Evolutionary conservation across 2,888 invertebrate genomes (phyloP).

Genomic region (Graphium colonna): DNA sequence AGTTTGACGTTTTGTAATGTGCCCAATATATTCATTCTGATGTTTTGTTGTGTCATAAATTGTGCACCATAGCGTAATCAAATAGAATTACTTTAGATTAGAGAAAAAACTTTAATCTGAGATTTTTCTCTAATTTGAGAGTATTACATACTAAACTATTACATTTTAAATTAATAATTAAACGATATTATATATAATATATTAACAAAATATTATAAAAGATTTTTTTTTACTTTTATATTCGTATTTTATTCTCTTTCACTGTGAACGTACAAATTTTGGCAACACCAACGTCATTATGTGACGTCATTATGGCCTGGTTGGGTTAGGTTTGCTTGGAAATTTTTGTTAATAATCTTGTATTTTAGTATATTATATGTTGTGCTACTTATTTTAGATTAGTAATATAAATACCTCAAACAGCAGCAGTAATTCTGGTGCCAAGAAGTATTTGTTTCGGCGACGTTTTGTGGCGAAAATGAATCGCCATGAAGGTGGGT

Average conservation of each 20-base stretch:
- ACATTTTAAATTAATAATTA: too few species aligned
- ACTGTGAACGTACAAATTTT: constrained; percentile 18
- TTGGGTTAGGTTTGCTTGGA: constrained; percentile 86
- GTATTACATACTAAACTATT: too few species aligned
- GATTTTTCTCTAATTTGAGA: too few species aligned
- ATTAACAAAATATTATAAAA: too few species aligned
- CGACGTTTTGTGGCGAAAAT: constrained; percentile 83
- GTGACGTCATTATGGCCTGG: constrained; percentile 84
- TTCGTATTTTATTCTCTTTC: constrained; percentile 2
- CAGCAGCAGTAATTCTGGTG: constrained; percentile 71
- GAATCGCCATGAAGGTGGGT: constrained; percentile 97
- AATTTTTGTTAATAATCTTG: constrained; percentile 83
- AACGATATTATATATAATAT: too few species aligned
- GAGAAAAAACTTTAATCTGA: too few species aligned
- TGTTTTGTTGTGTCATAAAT: too few species aligned
- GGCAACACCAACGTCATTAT: constrained; percentile 54
- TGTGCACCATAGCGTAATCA: too few species aligned
- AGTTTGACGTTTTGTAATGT: too few species aligned
- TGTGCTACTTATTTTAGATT: constrained; percentile 78
- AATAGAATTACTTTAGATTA: too few species aligned
- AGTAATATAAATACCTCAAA: constrained; percentile 76
- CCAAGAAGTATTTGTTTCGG: constrained; percentile 69
- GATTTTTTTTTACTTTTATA: neutral
- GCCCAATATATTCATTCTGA: too few species aligned
- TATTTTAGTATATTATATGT: constrained; percentile 82